These are phyloP conservation scores for Campylomormyrus tamandua DNA, from an alignment of 2,113 vertebrate genomes.

Conservation along the genomic window DNA sequence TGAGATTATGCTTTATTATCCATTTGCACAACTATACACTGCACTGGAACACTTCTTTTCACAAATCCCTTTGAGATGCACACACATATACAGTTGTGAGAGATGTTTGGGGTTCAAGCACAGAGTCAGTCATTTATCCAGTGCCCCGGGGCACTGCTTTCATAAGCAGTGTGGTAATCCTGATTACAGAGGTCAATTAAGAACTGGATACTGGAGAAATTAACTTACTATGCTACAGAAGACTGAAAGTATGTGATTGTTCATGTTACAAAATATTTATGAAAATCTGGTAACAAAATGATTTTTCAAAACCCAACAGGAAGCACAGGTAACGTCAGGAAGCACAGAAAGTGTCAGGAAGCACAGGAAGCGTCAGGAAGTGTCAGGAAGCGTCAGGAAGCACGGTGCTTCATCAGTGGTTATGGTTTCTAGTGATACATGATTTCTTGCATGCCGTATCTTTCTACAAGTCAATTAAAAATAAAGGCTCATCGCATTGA, in stretches of 20 bases:
- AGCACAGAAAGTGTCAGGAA: too few species aligned
- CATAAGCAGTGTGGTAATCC: not conserved
- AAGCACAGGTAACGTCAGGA: not conserved
- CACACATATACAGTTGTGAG: not conserved
- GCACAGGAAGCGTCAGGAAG: too few species aligned
- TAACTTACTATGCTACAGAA: not conserved
- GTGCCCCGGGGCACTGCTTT: not conserved
- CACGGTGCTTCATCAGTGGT: not conserved
- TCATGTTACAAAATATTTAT: not conserved
- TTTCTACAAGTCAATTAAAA: not conserved
- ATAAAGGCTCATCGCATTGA: not conserved
- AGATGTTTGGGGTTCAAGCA: not conserved
- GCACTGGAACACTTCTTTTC: not conserved
- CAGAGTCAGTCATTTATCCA: not conserved
- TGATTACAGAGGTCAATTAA: not conserved
- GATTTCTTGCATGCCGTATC: not conserved
- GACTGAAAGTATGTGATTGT: not conserved
- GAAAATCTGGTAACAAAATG: not conserved
- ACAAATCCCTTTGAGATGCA: not conserved
- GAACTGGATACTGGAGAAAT: not conserved
- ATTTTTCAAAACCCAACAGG: not conserved
- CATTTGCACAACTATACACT: not conserved
- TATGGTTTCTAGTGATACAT: not conserved
- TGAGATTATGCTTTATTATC: not conserved
- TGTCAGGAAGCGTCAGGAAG: not conserved